A percentile compares a stretch with the other conserved stretches of the same genome.
Evolutionary conservation across 2,888 invertebrate species (phyloP).

Genomic region (Vesta saturnalis): DNA sequence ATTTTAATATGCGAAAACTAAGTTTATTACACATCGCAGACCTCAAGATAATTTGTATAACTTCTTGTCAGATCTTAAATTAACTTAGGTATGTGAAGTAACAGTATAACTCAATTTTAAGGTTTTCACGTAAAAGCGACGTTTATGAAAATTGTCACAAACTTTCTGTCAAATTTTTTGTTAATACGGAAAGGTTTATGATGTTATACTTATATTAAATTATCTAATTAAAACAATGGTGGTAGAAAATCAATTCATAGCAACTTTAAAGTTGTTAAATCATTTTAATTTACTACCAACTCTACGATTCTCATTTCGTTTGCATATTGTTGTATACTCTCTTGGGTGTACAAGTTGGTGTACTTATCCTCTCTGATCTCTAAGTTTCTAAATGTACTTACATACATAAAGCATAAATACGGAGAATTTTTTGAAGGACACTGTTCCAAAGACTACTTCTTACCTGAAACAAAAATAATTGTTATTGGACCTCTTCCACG

Average conservation of each 20-base stretch:
- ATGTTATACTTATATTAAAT: too few species aligned
- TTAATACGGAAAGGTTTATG: too few species aligned
- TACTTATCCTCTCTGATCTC: neutral
- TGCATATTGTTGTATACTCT: too few species aligned
- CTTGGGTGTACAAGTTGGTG: neutral
- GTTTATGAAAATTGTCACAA: constrained; percentile 1
- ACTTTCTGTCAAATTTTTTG: neutral
- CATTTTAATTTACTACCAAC: neutral
- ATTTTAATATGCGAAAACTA: neutral
- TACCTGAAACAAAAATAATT: neutral
- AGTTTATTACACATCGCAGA: constrained; percentile 1
- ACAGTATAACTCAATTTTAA: neutral
- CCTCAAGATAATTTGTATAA: constrained; percentile 1
- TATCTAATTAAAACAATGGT: neutral
- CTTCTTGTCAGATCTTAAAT: constrained; percentile 1
- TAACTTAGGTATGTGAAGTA: neutral
- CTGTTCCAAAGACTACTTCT: too few species aligned
- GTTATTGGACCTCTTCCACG: too few species aligned
- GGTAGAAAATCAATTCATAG: neutral
- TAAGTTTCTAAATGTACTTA: neutral
- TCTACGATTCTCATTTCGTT: neutral
- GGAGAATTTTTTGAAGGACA: too few species aligned
- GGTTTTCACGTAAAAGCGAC: too few species aligned
- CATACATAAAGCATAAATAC: neutral
- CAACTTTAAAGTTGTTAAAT: neutral